phyloP scores from a whole-genome alignment of 1,140 invertebrate species.

The Bombus breviceps region DNA sequence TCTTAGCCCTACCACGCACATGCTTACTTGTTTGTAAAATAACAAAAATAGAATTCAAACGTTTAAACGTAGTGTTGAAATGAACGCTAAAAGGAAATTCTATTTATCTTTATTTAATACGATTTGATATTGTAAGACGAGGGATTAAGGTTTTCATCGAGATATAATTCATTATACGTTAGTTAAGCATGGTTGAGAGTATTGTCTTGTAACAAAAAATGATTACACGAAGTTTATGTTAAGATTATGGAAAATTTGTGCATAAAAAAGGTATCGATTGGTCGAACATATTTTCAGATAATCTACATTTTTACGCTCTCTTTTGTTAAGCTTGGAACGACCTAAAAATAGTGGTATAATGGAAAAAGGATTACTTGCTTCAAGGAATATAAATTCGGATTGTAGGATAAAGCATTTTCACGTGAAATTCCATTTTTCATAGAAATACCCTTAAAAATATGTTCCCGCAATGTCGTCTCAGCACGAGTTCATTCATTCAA shows the following conservation, averaged over 20 bases:
- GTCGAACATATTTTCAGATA: neutral
- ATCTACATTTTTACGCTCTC: neutral
- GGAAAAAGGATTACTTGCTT: slow-evolving; percentile 6
- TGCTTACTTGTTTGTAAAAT: no score
- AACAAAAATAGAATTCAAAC: no score
- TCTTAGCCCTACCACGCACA: no score
- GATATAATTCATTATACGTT: neutral
- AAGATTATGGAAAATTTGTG: neutral
- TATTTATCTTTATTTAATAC: neutral
- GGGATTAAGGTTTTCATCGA: neutral
- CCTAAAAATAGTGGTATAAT: neutral
- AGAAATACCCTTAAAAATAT: neutral
- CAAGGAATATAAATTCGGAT: neutral
- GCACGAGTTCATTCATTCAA: neutral
- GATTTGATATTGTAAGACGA: no score
- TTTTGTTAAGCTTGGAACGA: neutral
- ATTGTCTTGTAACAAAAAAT: neutral
- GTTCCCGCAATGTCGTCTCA: neutral
- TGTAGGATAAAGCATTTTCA: neutral
- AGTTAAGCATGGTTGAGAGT: neutral
- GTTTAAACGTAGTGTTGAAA: no score
- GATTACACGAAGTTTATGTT: neutral
- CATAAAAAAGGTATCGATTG: neutral
- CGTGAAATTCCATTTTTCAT: neutral
- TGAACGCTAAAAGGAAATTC: no score